Percentiles rank a stretch among this genome's conserved stretches.
These are phyloP conservation scores for Parnassius smintheus DNA, from an alignment of 2,888 invertebrate species.

Conservation along the genomic window DNA sequence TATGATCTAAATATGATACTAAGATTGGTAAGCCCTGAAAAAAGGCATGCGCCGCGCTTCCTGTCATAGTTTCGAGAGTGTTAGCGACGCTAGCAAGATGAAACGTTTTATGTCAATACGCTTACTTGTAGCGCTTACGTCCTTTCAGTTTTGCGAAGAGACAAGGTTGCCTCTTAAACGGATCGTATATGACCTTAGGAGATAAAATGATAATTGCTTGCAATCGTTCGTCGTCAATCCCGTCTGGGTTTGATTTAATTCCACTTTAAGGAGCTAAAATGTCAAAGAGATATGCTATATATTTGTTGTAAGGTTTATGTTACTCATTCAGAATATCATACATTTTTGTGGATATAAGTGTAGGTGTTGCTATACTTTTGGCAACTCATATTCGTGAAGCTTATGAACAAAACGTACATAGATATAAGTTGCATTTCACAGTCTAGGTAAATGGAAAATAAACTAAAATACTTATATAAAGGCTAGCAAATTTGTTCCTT, in stretches of 20 bases:
- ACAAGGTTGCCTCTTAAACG: slow-evolving; percentile 63
- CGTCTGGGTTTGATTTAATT: slow-evolving; percentile 43
- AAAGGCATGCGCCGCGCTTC: slow-evolving; percentile 71
- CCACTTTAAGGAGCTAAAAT: slow-evolving; percentile 29
- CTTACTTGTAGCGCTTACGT: slow-evolving; percentile 44
- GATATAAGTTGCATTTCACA: too few species aligned
- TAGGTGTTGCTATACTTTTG: too few species aligned
- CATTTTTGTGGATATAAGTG: not conserved
- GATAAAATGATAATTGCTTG: slow-evolving; percentile 68
- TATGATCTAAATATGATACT: too few species aligned
- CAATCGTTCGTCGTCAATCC: slow-evolving; percentile 40
- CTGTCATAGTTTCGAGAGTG: slow-evolving; percentile 71
- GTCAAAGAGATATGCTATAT: slow-evolving; percentile 25
- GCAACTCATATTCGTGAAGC: too few species aligned
- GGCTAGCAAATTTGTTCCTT: too few species aligned
- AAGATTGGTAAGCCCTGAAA: slow-evolving; percentile 58
- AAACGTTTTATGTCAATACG: slow-evolving; percentile 54
- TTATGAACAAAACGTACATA: too few species aligned
- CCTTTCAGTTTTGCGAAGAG: slow-evolving; percentile 41
- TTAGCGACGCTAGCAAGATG: slow-evolving; percentile 41
- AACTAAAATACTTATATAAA: too few species aligned
- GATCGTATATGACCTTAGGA: slow-evolving; percentile 69
- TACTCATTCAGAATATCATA: not conserved
- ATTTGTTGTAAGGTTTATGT: not conserved
- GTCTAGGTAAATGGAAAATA: too few species aligned